Evolutionary conservation across 2,113 vertebrate genomes (phyloP).

Genomic region (Turdus rufiventris): DNA sequence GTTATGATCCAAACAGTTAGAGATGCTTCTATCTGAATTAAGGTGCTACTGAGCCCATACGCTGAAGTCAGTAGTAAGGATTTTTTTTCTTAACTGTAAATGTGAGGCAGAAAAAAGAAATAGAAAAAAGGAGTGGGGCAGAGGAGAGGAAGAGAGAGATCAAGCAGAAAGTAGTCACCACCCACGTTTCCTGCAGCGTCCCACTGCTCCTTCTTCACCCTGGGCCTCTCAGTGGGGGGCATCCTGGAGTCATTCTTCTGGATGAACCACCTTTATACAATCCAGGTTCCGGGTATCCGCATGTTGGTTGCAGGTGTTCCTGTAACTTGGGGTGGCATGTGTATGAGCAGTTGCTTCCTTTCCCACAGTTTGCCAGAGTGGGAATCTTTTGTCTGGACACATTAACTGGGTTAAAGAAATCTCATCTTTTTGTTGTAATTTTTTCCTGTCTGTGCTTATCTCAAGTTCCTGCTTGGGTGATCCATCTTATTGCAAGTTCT

Average conservation of each 20-base stretch:
- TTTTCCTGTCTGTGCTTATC: not conserved
- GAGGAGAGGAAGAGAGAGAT: too few relatives aligned
- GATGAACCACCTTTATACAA: not conserved
- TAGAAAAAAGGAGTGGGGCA: not conserved
- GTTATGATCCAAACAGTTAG: too few relatives aligned
- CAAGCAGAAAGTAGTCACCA: not conserved
- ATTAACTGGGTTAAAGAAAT: not conserved
- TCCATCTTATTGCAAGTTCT: not conserved
- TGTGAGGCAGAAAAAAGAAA: not conserved
- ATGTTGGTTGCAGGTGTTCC: not conserved
- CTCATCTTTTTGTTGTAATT: not conserved
- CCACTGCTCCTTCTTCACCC: not conserved
- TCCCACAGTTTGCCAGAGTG: not conserved
- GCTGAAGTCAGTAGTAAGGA: not conserved
- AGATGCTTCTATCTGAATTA: not conserved
- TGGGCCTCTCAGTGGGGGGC: not conserved
- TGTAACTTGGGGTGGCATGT: too few relatives aligned
- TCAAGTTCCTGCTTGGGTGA: not conserved
- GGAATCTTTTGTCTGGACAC: not conserved
- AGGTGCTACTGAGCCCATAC: not conserved
- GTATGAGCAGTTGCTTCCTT: not conserved
- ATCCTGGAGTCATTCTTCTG: not conserved
- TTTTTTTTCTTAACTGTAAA: too few relatives aligned
- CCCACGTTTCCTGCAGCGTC: rapidly evolving
- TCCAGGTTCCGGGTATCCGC: too few relatives aligned